A percentile compares a stretch with the other conserved stretches of the same genome.
These are phyloP conservation scores for Ennomos fuscantarius DNA, from an alignment of 2,888 invertebrate species.

Conservation along the genomic window DNA sequence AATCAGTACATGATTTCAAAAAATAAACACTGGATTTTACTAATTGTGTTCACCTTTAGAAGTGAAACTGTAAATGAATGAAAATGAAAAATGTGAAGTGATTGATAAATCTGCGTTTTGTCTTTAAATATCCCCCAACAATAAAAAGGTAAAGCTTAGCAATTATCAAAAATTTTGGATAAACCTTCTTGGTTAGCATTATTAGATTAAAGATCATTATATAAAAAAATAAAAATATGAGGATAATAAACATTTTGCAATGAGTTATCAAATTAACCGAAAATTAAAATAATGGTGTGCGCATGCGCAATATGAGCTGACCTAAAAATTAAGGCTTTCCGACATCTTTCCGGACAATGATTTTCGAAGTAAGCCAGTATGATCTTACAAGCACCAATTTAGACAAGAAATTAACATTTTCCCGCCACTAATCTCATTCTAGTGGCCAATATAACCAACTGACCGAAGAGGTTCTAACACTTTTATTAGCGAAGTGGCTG, in stretches of 20 bases:
- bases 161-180: too few relatives aligned
- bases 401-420: conserved; percentile 48
- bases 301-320: not conserved
- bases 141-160: too few relatives aligned
- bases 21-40: too few relatives aligned
- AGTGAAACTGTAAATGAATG: too few relatives aligned
- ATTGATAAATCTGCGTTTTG: too few relatives aligned
- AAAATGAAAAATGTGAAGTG: too few relatives aligned
- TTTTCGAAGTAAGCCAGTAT: conserved; percentile 48
- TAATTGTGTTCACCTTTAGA: too few relatives aligned
- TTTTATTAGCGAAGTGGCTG: not conserved
- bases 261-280: not conserved
- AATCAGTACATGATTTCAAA: too few relatives aligned
- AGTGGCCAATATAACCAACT: conserved; percentile 47
- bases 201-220: too few relatives aligned
- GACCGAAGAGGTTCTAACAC: conserved; percentile 42
- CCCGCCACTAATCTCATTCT: conserved; percentile 34
- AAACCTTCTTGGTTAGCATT: too few relatives aligned
- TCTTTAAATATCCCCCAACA: too few relatives aligned
- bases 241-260: not conserved
- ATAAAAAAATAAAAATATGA: not conserved
- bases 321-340: conserved; percentile 32
- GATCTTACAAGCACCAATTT: conserved; percentile 38
- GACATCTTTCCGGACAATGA: conserved; percentile 32
- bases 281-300: not conserved